Conservation (phyloP, 1,140 invertebrate species). For the Brachystomella parvula region DNA sequence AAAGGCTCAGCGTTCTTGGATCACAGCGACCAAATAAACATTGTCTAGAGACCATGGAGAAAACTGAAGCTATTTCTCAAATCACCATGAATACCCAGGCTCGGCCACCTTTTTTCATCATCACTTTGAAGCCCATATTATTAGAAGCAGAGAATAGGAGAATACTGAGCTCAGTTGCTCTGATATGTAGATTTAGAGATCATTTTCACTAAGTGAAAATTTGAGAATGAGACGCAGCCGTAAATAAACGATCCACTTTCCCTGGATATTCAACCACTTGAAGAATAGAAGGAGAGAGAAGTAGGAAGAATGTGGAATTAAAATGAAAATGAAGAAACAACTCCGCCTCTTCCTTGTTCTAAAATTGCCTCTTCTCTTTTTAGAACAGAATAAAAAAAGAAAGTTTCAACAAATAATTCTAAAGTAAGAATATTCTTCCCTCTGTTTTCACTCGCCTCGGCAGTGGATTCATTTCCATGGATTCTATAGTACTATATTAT, state of each 20-base stretch:
- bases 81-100: too few relatives aligned
- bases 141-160: too few relatives aligned
- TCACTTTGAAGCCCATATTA: too few relatives aligned
- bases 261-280: neutral
- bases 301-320: neutral
- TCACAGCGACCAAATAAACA: too few relatives aligned
- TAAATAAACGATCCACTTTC: neutral
- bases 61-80: too few relatives aligned
- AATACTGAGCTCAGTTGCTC: too few relatives aligned
- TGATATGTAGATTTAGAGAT: too few relatives aligned
- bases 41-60: too few relatives aligned
- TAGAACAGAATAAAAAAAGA: neutral
- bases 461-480: neutral
- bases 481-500: neutral
- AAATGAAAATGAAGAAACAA: constrained; percentile 3
- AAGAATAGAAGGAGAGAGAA: neutral
- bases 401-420: neutral
- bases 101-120: too few relatives aligned
- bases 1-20: too few relatives aligned
- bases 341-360: constrained; percentile 14
- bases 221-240: neutral
- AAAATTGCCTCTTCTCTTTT: constrained; percentile 16
- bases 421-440: neutral
- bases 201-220: too few relatives aligned
- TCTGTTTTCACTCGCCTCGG: neutral